Evolutionary conservation across 2,113 vertebrate genomes (phyloP), one percentile per base, ranked within the genome.

Genomic region (Paracanthobrama guichenoti): DNA sequence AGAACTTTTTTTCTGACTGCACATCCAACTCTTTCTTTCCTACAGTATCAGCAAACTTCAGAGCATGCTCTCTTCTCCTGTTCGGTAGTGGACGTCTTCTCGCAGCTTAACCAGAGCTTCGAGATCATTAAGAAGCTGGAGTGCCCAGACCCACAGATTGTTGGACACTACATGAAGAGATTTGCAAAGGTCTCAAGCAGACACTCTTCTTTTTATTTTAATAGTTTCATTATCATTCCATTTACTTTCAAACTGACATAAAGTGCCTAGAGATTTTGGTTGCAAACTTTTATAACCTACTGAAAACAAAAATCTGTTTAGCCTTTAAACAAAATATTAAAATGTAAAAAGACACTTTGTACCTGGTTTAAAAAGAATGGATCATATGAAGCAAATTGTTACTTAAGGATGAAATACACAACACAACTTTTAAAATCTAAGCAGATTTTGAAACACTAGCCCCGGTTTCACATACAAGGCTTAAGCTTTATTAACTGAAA

Each of bases 51-150:
- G 92, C 97, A 98, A 89, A 99, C 98, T 0, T 99, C 98, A 0
- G 98, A 99, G 88, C 98, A 99, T 0, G 97, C 98, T 0, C 95
- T 99, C 13, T 99, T 99, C 93, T 99, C 98, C 85, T 99, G 98
- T 90, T 99, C 98, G 0, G 98, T 99, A 90, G 98, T 99, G 91
- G 98, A 99, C 0, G 98, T 99, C 83, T 99, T 99, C 91, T 99
- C 98, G 44, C 98, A 99, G 90, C 97, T 99, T 89, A 99, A 99
- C 91, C 98, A 99, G 94, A 99, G 98, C 92, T 99, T 99, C 0
- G 98, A 99, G 91, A 99, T 99, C 91, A 97, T 99, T 92, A 96
- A 99, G 90, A 99, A 99, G 87, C 91, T 99, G 0, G 98, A 99
- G 91, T 99, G 98, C 81, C 98, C 98, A 0, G 98, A 99, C 85